Percentiles rank a stretch among this genome's conserved stretches.
phyloP scores from a whole-genome alignment of 2,888 invertebrate species.

The Drosophila limbata region DNA sequence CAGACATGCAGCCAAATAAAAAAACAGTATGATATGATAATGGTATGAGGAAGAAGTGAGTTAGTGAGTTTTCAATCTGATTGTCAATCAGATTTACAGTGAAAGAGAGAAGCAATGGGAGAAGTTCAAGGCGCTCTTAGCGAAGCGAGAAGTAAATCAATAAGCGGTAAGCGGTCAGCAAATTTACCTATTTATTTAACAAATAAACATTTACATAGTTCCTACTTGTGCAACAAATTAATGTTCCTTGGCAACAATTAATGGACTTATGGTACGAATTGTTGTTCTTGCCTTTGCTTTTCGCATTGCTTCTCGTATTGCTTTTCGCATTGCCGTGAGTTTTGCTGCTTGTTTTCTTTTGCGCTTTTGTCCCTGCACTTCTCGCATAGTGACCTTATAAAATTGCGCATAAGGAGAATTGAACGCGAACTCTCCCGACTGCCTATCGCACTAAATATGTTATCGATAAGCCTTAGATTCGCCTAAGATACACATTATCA shows the following conservation, averaged over 20 bases:
- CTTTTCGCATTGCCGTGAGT: too few species aligned
- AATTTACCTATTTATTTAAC: conserved; percentile 1
- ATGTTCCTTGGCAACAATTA: background rate
- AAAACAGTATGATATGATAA: background rate
- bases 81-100: background rate
- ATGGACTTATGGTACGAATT: background rate
- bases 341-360: too few species aligned
- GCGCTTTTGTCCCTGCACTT: background rate
- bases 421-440: background rate
- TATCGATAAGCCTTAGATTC: background rate
- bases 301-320: background rate
- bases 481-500: background rate
- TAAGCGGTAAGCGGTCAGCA: background rate
- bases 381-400: background rate
- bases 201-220: background rate
- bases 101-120: background rate
- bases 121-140: background rate
- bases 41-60: background rate
- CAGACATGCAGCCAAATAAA: background rate
- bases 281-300: background rate
- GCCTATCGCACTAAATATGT: background rate
- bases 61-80: background rate
- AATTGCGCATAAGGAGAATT: background rate
- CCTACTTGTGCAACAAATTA: background rate
- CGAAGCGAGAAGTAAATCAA: background rate